A percentile compares a stretch with the other conserved stretches of the same genome.
Evolutionary conservation across 2,888 invertebrate species (phyloP).

Genomic region (Polydrusus cervinus): DNA sequence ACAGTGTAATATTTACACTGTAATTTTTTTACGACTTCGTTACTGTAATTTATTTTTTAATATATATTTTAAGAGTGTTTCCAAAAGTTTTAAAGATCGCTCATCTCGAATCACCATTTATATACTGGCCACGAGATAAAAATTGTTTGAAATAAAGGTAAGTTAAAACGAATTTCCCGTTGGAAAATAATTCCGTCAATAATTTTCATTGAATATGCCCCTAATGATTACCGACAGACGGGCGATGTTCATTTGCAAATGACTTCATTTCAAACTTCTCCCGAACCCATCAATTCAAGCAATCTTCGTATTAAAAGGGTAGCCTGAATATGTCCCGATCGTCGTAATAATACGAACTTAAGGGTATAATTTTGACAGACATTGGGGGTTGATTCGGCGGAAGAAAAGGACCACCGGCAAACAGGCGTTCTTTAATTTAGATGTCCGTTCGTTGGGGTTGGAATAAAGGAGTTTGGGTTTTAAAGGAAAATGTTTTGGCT

Average conservation of each 20-base stretch:
- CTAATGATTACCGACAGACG: constrained; percentile 69
- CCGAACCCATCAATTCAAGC: constrained; percentile 68
- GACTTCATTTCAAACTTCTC: constrained; percentile 67
- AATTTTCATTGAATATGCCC: constrained; percentile 71
- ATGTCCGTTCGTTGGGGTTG: constrained; percentile 50
- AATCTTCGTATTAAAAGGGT: constrained; percentile 70
- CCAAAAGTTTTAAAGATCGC: no score
- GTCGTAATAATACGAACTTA: constrained; percentile 66
- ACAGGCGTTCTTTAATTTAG: constrained; percentile 55
- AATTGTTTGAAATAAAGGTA: not conserved
- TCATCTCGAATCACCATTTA: no score
- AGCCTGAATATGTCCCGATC: constrained; percentile 62
- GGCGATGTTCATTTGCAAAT: constrained; percentile 72
- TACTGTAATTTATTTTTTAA: no score
- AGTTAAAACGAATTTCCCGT: not conserved
- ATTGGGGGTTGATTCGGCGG: constrained; percentile 62
- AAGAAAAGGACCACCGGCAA: constrained; percentile 56
- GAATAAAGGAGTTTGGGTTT: constrained; percentile 48
- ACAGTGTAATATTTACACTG: no score
- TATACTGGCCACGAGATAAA: not conserved
- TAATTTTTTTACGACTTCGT: no score
- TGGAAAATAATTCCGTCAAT: constrained; percentile 58
- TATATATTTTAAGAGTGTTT: no score
- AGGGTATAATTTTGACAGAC: constrained; percentile 69
- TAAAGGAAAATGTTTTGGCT: constrained; percentile 46